Percentiles rank a stretch among this genome's conserved stretches.
Evolutionary conservation across 2,113 vertebrate species (phyloP).

Genomic region (Accipiter cooperii): DNA sequence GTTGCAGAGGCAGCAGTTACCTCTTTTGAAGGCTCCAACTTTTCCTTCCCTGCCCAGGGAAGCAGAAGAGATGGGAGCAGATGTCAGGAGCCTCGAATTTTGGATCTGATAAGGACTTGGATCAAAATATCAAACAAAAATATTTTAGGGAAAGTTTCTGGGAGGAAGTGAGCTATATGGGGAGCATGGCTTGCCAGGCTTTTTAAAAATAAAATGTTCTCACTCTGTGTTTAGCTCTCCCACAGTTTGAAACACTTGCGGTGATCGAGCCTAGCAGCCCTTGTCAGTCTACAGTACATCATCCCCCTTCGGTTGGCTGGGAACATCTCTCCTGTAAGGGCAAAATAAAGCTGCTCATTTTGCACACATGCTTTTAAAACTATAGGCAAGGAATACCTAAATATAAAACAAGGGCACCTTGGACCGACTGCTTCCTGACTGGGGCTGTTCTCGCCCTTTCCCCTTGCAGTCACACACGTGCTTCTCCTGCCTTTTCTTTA

Average conservation of each 20-base stretch:
- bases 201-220: conserved; percentile 65
- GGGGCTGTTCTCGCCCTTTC: neutral
- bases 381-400: conserved; percentile 55
- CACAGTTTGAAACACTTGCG: conserved; percentile 47
- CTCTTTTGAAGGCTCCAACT: conserved; percentile 13
- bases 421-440: neutral
- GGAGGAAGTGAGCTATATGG: conserved; percentile 57
- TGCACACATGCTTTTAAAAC: conserved; percentile 22
- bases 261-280: conserved; percentile 47
- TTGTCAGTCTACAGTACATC: conserved; percentile 60
- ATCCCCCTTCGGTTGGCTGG: conserved; percentile 26
- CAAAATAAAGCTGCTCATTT: conserved; percentile 56
- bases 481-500: conserved; percentile 17
- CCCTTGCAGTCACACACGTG: neutral
- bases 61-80: conserved; percentile 24
- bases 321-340: conserved; percentile 50
- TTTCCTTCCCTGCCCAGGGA: neutral
- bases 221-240: conserved; percentile 54
- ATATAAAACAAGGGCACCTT: conserved; percentile 65
- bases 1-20: conserved; percentile 20
- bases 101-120: conserved; percentile 47
- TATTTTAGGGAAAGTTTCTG: conserved; percentile 63
- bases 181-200: conserved; percentile 55
- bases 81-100: conserved; percentile 34
- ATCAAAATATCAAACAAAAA: conserved; percentile 63